phyloP scores from a whole-genome alignment of 2,888 invertebrate species.

The Drosophila kokeensis region DNA sequence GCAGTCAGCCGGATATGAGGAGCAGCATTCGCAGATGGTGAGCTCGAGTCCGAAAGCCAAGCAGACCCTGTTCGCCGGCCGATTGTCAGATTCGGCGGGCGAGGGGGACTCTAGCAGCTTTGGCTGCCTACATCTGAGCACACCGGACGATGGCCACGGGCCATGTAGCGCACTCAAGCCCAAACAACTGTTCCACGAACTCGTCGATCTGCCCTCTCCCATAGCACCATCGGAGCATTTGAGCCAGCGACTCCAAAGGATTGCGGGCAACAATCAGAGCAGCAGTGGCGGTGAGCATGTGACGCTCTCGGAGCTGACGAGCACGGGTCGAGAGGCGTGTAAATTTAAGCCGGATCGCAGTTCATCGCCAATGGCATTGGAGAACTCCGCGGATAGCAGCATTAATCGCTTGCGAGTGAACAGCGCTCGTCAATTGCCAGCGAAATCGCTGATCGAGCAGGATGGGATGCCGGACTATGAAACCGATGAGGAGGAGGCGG shows the following conservation, averaged over 20 bases:
- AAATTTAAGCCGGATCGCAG: conserved; percentile 81
- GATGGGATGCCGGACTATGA: conserved; percentile 27
- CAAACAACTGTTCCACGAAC: conserved; percentile 66
- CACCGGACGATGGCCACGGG: conserved; percentile 59
- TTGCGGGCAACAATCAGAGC: not conserved
- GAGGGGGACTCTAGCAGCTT: conserved; percentile 78
- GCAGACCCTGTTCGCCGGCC: conserved; percentile 73
- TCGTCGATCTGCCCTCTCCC: conserved; percentile 72
- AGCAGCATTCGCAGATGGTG: conserved; percentile 39
- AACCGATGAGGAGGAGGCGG: conserved; percentile 7
- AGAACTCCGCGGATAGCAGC: conserved; percentile 76
- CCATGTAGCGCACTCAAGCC: conserved; percentile 51
- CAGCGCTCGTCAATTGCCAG: conserved; percentile 45
- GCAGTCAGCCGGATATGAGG: conserved; percentile 2
- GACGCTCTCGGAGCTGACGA: conserved; percentile 56
- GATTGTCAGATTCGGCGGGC: conserved; percentile 77
- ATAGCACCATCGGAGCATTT: conserved; percentile 73
- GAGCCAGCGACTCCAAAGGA: conserved; percentile 39
- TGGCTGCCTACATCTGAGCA: conserved; percentile 74
- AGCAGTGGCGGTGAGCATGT: conserved; percentile 47
- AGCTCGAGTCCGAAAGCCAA: conserved; percentile 71
- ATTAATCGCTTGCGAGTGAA: conserved; percentile 78
- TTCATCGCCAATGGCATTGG: conserved; percentile 70
- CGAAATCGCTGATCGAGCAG: conserved; percentile 27
- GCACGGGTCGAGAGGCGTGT: conserved; percentile 23